phyloP scores from a whole-genome alignment of 2,888 invertebrate species.

The Dinocampus coccinellae region DNA sequence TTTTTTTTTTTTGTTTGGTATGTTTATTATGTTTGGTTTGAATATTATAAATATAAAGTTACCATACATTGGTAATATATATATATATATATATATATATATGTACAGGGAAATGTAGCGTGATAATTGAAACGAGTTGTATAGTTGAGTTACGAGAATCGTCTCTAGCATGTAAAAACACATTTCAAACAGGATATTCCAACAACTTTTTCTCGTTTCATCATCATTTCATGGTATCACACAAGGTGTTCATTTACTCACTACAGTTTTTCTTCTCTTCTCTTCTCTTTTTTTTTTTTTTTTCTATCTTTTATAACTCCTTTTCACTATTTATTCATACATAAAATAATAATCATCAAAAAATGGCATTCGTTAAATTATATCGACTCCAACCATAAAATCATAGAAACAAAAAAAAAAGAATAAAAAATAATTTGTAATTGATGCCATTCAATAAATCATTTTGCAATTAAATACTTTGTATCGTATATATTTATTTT shows the following conservation, averaged over 20 bases:
- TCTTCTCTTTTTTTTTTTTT: too few species aligned
- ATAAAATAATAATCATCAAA: too few species aligned
- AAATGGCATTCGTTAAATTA: too few species aligned
- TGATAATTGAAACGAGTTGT: background rate
- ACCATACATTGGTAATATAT: background rate
- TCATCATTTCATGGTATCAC: background rate
- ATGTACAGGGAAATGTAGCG: background rate
- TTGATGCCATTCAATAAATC: background rate
- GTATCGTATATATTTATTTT: background rate
- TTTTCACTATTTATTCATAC: background rate
- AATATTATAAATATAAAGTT: too few species aligned
- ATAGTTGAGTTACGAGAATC: background rate
- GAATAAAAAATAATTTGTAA: too few species aligned
- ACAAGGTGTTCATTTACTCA: background rate
- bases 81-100: background rate
- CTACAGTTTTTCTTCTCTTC: background rate
- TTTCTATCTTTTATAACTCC: too few species aligned
- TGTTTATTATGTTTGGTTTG: too few species aligned
- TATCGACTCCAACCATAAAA: too few species aligned
- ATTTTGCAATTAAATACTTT: background rate
- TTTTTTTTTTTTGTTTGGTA: too few species aligned
- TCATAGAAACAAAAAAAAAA: too few species aligned
- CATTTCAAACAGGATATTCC: slow-evolving; percentile 22
- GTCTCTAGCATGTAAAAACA: slow-evolving; percentile 7
- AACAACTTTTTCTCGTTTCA: slow-evolving; percentile 12